These are phyloP conservation scores for Agrotis segetum DNA, from an alignment of 2,888 invertebrate species.

Conservation along the genomic window DNA sequence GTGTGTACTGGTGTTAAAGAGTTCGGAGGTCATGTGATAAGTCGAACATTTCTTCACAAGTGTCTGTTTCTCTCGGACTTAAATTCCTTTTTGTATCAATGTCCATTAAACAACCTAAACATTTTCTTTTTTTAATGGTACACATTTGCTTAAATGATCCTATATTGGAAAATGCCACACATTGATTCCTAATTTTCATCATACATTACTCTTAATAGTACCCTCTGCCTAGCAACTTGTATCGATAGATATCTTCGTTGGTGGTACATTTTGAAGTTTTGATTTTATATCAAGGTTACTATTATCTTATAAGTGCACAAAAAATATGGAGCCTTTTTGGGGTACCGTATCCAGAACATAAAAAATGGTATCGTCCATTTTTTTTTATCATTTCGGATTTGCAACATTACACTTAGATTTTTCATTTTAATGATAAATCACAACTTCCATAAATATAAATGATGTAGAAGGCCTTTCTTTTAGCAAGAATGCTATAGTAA, in stretches of 20 bases:
- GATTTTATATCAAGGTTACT: not conserved
- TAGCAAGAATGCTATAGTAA: too few relatives aligned
- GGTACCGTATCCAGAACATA: not conserved
- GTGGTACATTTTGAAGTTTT: not conserved
- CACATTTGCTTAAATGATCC: not conserved
- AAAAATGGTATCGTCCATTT: too few relatives aligned
- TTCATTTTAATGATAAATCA: too few relatives aligned
- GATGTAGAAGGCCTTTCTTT: too few relatives aligned
- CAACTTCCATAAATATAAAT: too few relatives aligned
- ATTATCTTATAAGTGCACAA: not conserved
- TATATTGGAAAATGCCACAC: not conserved
- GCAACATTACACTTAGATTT: too few relatives aligned
- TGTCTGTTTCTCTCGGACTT: conserved; percentile 1
- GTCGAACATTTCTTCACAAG: not conserved
- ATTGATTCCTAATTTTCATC: not conserved
- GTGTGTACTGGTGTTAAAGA: not conserved
- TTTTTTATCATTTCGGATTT: too few relatives aligned
- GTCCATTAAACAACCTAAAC: not conserved
- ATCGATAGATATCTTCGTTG: not conserved
- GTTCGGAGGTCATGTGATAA: conserved; percentile 10
- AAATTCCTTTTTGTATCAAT: conserved; percentile 6
- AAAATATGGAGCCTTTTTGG: not conserved
- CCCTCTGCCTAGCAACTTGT: not conserved
- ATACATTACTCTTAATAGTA: not conserved
- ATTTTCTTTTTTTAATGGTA: not conserved